Evolutionary conservation across 2,888 invertebrate species (phyloP).

Genomic region (Oligia fasciuncula): DNA sequence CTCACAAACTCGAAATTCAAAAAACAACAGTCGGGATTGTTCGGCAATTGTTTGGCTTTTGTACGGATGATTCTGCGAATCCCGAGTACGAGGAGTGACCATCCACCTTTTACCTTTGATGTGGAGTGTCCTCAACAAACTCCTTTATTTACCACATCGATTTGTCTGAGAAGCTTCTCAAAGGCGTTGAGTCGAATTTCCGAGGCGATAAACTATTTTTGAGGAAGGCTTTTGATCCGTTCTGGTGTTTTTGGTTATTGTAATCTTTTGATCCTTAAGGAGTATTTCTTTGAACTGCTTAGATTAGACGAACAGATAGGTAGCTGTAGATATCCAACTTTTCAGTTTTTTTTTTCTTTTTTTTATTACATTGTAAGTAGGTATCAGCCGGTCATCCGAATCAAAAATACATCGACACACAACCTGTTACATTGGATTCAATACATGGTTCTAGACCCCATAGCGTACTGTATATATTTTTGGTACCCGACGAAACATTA

Average conservation of each 20-base stretch:
- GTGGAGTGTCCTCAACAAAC: conserved; percentile 55
- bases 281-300: background rate
- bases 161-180: conserved; percentile 56
- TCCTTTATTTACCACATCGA: conserved; percentile 66
- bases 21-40: conserved; percentile 26
- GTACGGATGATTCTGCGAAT: conserved; percentile 45
- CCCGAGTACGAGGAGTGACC: conserved; percentile 37
- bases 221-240: conserved; percentile 26
- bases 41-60: conserved; percentile 41
- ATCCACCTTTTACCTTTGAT: conserved; percentile 59
- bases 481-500: too few relatives aligned
- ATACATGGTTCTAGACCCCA: too few relatives aligned
- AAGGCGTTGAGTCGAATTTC: conserved; percentile 51
- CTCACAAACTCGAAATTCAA: conserved; percentile 14
- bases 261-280: background rate
- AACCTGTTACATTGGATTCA: too few relatives aligned
- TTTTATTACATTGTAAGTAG: too few relatives aligned
- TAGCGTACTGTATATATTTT: too few relatives aligned
- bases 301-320: too few relatives aligned
- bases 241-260: background rate
- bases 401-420: too few relatives aligned
- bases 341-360: background rate
- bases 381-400: too few relatives aligned
- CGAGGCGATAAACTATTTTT: conserved; percentile 43
- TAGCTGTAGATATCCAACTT: background rate